phyloP scores from a whole-genome alignment of 2,888 invertebrate genomes.

The Nineta flava region DNA sequence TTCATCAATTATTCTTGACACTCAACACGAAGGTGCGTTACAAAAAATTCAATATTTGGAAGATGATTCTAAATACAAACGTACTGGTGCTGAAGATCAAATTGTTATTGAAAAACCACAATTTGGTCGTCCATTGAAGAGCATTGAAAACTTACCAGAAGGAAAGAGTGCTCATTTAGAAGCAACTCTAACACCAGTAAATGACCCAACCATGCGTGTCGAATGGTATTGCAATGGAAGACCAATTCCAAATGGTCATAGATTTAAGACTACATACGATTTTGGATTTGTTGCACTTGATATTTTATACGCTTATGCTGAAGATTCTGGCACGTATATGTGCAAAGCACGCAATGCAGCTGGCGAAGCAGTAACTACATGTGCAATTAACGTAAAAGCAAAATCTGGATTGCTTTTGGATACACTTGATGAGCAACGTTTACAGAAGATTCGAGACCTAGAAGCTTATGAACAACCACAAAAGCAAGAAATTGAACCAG shows the following conservation, averaged over 20 bases:
- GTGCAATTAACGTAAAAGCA: conserved; percentile 55
- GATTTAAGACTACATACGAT: conserved; percentile 92
- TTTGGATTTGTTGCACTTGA: conserved; percentile 96
- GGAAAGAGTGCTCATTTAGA: conserved; percentile 82
- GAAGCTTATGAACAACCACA: conserved; percentile 68
- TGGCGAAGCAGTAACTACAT: conserved; percentile 89
- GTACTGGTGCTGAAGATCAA: conserved; percentile 54
- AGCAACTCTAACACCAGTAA: conserved; percentile 89
- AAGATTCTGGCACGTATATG: conserved; percentile 94
- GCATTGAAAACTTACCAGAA: conserved; percentile 67
- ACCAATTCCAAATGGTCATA: conserved; percentile 83
- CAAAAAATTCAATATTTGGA: conserved; percentile 88
- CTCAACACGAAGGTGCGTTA: conserved; percentile 83
- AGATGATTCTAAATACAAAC: conserved; percentile 62
- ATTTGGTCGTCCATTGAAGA: conserved; percentile 77
- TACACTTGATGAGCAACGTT: conserved; percentile 78
- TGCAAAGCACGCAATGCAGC: conserved; percentile 89
- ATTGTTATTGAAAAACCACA: conserved; percentile 72
- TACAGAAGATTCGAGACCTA: conserved; percentile 74
- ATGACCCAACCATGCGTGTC: conserved; percentile 96
- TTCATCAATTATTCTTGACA: conserved; percentile 71
- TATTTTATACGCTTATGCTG: conserved; percentile 89
- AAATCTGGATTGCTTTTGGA: conserved; percentile 74
- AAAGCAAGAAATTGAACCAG: conserved; percentile 55
- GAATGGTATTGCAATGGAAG: conserved; percentile 96